phyloP scores from a whole-genome alignment of 2,888 invertebrate species.

The Congeria kusceri region DNA sequence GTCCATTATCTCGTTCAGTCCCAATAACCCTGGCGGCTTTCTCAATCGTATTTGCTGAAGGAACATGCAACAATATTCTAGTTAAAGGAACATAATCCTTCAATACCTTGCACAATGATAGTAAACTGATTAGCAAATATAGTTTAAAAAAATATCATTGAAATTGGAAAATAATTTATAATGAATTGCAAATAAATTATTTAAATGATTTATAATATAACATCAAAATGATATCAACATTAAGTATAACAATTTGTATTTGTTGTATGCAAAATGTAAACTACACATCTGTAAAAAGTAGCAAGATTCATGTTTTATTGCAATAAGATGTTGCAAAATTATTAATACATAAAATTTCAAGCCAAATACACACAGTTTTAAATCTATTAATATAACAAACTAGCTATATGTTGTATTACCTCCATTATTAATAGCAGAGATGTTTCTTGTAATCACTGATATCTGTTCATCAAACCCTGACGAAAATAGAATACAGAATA shows the following conservation, averaged over 20 bases:
- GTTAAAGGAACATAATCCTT: no score
- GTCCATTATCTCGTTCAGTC: conserved; percentile 79
- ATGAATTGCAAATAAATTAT: no score
- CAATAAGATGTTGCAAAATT: not conserved
- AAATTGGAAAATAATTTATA: no score
- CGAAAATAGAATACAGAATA: not conserved
- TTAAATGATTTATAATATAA: no score
- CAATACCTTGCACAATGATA: no score
- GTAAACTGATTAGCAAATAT: no score
- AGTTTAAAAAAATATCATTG: no score
- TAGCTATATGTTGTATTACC: conserved; percentile 24
- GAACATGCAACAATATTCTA: conserved; percentile 10
- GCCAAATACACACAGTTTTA: not conserved
- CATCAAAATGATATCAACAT: no score
- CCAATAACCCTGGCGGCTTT: conserved; percentile 79
- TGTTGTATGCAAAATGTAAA: no score
- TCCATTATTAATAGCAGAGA: conserved; percentile 53
- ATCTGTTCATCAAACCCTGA: conserved; percentile 44
- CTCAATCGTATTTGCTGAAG: conserved; percentile 80
- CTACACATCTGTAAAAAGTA: no score
- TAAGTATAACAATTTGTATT: no score
- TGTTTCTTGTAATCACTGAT: conserved; percentile 49
- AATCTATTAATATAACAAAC: not conserved
- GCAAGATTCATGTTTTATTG: no score
- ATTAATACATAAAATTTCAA: not conserved